Evolutionary conservation across 35 echinoderm and acorn worm genomes (phyloP).

Genomic region (Lytechinus variegatus): DNA sequence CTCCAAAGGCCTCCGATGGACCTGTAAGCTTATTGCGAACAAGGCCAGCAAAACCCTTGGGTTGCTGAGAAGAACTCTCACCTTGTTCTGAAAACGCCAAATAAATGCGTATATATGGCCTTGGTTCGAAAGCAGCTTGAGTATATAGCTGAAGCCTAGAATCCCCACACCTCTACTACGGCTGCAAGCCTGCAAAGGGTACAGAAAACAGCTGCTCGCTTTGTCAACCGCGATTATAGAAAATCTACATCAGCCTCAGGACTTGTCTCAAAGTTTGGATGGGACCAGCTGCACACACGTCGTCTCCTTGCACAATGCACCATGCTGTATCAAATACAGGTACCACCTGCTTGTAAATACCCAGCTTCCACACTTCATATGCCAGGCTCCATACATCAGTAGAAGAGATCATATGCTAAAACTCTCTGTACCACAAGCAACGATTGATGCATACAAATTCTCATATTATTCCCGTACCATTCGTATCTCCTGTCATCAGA

Average conservation of each 20-base stretch:
- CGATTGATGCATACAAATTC: background rate
- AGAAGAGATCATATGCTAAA: conserved; percentile 32
- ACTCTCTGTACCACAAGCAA: background rate
- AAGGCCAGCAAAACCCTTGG: too few relatives aligned
- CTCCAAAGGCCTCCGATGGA: conserved; percentile 28
- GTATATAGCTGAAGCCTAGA: conserved; percentile 31
- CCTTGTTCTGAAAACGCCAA: conserved; percentile 50
- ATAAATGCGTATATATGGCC: conserved; percentile 52
- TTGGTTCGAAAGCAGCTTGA: conserved; percentile 57
- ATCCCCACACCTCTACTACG: conserved; percentile 26
- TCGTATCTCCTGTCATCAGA: background rate
- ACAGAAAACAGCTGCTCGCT: conserved; percentile 46
- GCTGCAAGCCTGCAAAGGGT: conserved; percentile 10
- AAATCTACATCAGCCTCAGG: conserved; percentile 14
- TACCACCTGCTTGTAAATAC: background rate
- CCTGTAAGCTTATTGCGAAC: too few relatives aligned
- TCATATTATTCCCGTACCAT: conserved; percentile 37
- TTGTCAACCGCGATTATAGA: conserved; percentile 35
- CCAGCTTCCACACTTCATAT: conserved; percentile 26
- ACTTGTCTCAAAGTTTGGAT: background rate
- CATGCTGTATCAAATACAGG: conserved; percentile 28
- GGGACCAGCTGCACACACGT: conserved; percentile 44
- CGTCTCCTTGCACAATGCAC: conserved; percentile 26
- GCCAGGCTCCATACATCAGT: conserved; percentile 33
- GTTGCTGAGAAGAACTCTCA: conserved; percentile 60